These are phyloP conservation scores for Bubo scandiacus DNA, from an alignment of 2,113 vertebrate species.

Conservation along the genomic window DNA sequence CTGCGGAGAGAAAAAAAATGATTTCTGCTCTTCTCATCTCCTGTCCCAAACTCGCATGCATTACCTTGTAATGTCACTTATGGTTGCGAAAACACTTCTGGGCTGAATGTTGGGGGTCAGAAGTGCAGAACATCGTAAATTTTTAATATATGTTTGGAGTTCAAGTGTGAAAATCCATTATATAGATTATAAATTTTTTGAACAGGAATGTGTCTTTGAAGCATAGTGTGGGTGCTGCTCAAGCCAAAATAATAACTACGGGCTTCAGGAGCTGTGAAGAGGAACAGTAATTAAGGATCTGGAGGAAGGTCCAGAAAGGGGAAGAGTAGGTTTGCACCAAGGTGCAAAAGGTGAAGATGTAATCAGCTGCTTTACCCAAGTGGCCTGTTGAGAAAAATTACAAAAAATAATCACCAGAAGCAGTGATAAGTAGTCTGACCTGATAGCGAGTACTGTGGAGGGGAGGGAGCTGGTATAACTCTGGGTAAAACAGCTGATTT, in stretches of 20 bases:
- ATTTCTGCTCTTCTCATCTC: neutral
- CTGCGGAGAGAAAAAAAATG: neutral
- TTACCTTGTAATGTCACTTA: conserved; percentile 31
- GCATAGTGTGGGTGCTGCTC: neutral
- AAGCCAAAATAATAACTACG: neutral
- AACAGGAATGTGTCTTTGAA: neutral
- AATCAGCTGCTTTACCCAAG: conserved; percentile 49
- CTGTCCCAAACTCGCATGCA: neutral
- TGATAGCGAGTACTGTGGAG: neutral
- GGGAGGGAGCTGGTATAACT: neutral
- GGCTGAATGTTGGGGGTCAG: neutral
- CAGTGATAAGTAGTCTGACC: conserved; percentile 20
- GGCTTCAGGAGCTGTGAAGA: neutral
- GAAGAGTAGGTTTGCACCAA: neutral
- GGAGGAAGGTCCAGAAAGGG: neutral
- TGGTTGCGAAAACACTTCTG: neutral
- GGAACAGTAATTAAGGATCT: conserved; percentile 27
- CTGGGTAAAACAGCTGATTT: conserved; percentile 1
- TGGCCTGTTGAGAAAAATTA: conserved; percentile 42
- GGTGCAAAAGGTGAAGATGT: conserved; percentile 41
- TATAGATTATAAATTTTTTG: conserved; percentile 42
- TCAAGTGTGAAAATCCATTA: conserved; percentile 61
- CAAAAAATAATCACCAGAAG: conserved; percentile 33
- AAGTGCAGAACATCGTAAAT: conserved; percentile 7
- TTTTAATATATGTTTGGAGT: conserved; percentile 53